These are phyloP conservation scores for Pseudorhiza aurosa DNA, from an alignment of 30 jellyfish, hydroid and myxozoan species.

Conservation along the genomic window DNA sequence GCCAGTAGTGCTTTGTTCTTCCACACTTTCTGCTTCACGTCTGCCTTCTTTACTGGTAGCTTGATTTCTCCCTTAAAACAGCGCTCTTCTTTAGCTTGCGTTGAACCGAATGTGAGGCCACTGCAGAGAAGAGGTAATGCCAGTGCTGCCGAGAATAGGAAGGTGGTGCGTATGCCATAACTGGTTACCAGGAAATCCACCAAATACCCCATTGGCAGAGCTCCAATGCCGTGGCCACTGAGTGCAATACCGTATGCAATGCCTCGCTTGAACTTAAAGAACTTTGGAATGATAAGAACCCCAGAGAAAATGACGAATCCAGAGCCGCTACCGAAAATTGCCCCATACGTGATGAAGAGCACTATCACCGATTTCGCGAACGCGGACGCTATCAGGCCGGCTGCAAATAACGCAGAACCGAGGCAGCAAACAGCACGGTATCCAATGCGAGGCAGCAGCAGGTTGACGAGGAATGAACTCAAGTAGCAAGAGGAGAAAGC, in stretches of 20 bases:
- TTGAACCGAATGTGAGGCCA: slow-evolving; percentile 56
- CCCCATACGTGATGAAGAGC: slow-evolving; percentile 54
- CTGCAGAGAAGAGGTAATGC: slow-evolving; percentile 58
- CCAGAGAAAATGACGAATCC: slow-evolving; percentile 48
- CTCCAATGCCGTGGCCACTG: slow-evolving; percentile 76
- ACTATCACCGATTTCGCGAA: slow-evolving; percentile 15
- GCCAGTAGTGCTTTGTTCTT: slow-evolving; percentile 53
- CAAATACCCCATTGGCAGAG: slow-evolving; percentile 59
- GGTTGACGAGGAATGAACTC: slow-evolving; percentile 34
- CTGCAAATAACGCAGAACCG: slow-evolving; percentile 54
- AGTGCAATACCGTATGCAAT: slow-evolving; percentile 58
- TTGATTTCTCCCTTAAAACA: not conserved
- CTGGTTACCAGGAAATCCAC: slow-evolving; percentile 23
- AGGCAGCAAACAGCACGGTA: slow-evolving; percentile 69
- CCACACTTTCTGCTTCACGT: slow-evolving; percentile 6
- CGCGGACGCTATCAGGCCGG: slow-evolving; percentile 57
- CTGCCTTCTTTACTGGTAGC: not conserved
- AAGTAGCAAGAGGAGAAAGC: slow-evolving; percentile 48
- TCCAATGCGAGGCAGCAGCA: slow-evolving; percentile 58
- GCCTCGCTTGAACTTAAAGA: slow-evolving; percentile 52
- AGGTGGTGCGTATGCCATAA: slow-evolving; percentile 44
- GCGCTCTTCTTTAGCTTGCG: slow-evolving; percentile 2
- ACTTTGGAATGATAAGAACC: slow-evolving; percentile 50
- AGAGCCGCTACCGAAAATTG: slow-evolving; percentile 49
- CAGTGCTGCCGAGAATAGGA: slow-evolving; percentile 34